Percentiles rank a stretch among this genome's conserved stretches.
Evolutionary conservation across 92 coral and sea anemone genomes (phyloP).

Genomic region (Epizoanthus fatuus): DNA sequence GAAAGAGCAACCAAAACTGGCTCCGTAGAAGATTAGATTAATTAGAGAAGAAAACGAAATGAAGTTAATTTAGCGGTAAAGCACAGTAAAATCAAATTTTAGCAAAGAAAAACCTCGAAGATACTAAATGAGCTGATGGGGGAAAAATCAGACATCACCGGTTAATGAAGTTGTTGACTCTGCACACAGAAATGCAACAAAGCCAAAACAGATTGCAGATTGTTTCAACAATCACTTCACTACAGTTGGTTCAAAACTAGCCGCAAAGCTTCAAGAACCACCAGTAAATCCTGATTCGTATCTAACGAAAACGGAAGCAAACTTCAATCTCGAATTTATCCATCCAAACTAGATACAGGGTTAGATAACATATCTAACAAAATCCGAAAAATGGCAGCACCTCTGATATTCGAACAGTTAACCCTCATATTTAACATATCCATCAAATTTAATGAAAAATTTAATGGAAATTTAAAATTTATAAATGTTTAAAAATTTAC

Average conservation of each 20-base stretch:
- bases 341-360: constrained; percentile 7
- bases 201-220: constrained; percentile 5
- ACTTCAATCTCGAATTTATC: not conserved
- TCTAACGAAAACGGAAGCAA: not conserved
- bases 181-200: not conserved
- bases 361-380: not conserved
- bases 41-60: not conserved
- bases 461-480: too few species aligned
- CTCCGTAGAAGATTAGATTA: not conserved
- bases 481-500: too few species aligned
- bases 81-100: not conserved
- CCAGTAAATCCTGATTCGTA: not conserved
- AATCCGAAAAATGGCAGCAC: not conserved
- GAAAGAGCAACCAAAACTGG: not conserved
- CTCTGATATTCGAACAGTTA: constrained; percentile 4
- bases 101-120: not conserved
- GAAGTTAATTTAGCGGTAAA: not conserved
- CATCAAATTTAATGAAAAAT: not conserved
- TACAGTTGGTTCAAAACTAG: constrained; percentile 8
- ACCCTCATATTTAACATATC: not conserved
- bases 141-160: not conserved
- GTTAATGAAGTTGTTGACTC: not conserved
- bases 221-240: constrained; percentile 17
- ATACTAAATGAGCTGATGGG: constrained; percentile 18
- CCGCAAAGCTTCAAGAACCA: not conserved